Conservation (phyloP, 2,113 vertebrate genomes). For the Hyperopisus bebe region DNA sequence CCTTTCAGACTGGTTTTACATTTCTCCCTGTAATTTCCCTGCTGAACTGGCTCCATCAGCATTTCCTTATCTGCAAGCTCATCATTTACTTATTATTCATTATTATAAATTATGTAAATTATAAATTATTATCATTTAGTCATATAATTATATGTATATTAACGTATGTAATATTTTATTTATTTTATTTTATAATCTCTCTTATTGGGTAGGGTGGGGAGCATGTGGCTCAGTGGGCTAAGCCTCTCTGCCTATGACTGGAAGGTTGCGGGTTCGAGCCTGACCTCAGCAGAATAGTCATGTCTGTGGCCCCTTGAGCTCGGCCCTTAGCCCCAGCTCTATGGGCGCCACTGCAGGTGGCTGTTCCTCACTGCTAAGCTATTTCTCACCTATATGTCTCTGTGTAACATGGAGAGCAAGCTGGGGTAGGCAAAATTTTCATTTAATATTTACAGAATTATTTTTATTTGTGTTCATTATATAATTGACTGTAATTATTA, state of each 20-base stretch:
- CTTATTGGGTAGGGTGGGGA: neutral
- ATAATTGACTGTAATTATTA: neutral
- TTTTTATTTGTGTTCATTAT: neutral
- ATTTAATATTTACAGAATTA: neutral
- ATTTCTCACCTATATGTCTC: neutral
- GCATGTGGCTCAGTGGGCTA: neutral
- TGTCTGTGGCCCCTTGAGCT: neutral
- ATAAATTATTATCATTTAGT: neutral
- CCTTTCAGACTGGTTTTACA: neutral
- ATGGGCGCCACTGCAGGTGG: neutral
- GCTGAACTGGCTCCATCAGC: neutral
- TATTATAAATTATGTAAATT: neutral
- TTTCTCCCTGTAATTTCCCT: neutral
- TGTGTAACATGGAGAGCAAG: neutral
- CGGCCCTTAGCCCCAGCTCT: neutral
- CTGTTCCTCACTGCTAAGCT: neutral
- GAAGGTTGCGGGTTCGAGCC: neutral
- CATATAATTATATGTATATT: neutral
- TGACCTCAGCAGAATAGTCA: neutral
- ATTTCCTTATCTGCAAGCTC: neutral
- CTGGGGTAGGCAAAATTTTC: neutral
- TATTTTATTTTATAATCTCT: neutral
- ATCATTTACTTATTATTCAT: neutral
- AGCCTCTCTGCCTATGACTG: neutral
- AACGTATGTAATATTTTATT: neutral